Evolutionary conservation across 2,113 vertebrate genomes (phyloP).

Genomic region (Acanthochromis polyacanthus): DNA sequence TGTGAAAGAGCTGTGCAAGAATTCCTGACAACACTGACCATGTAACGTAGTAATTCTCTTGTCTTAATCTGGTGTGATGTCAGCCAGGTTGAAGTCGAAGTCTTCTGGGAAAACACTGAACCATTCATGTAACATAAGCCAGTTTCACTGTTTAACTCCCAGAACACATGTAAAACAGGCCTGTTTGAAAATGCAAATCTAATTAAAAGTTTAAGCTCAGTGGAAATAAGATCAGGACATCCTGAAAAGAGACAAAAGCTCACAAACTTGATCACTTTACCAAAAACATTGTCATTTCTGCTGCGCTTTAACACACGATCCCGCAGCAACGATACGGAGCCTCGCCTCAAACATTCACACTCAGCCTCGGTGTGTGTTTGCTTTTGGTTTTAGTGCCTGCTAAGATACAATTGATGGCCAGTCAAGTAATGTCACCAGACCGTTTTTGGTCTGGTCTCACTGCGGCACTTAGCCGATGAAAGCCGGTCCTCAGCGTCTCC

Average conservation of each 20-base stretch:
- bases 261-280: conserved; percentile 54
- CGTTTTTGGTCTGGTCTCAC: conserved; percentile 86
- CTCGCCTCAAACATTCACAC: conserved; percentile 54
- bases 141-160: conserved; percentile 57
- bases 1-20: conserved; percentile 18
- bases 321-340: conserved; percentile 24
- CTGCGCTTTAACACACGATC: conserved; percentile 2
- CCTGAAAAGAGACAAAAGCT: conserved; percentile 56
- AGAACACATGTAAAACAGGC: conserved; percentile 71
- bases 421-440: conserved; percentile 96
- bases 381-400: conserved; percentile 84
- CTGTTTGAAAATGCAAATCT: conserved; percentile 68
- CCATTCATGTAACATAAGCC: conserved; percentile 64
- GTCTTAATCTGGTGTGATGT: conserved; percentile 45
- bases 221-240: conserved; percentile 69
- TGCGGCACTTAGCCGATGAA: conserved; percentile 90
- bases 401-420: conserved; percentile 90
- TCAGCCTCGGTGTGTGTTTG: conserved; percentile 76
- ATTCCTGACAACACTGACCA: conserved; percentile 54
- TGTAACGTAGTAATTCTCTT: conserved; percentile 49
- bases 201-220: conserved; percentile 69
- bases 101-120: conserved; percentile 47
- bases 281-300: conserved; percentile 46
- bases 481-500: conserved; percentile 82
- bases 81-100: conserved; percentile 23